Conservation (phyloP, 35 echinoderm and acorn worm genomes). For the Ophiothrix spiculata region DNA sequence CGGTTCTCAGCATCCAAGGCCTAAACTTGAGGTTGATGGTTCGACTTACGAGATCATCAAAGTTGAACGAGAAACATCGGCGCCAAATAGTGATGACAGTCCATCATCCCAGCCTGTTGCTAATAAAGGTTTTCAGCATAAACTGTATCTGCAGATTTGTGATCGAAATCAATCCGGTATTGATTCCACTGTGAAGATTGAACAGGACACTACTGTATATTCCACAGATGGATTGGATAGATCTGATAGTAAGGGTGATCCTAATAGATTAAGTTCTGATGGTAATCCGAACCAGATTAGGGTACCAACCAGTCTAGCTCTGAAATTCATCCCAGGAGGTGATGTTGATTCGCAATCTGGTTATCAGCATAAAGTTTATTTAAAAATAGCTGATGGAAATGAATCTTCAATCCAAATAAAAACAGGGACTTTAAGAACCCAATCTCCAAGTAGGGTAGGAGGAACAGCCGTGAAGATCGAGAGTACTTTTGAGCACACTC, state of each 20-base stretch:
- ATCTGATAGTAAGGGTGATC: neutral
- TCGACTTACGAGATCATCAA: neutral
- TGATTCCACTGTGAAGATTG: neutral
- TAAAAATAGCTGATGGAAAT: neutral
- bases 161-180: neutral
- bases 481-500: neutral
- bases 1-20: neutral
- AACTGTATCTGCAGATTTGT: neutral
- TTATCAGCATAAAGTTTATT: neutral
- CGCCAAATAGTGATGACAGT: neutral
- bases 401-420: neutral
- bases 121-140: constrained; percentile 1
- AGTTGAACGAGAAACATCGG: neutral
- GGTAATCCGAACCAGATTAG: neutral
- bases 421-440: neutral
- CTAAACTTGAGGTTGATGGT: neutral
- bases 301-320: neutral
- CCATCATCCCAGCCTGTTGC: neutral
- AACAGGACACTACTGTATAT: neutral
- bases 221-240: neutral
- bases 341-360: neutral
- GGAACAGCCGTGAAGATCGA: neutral
- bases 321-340: neutral
- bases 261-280: neutral
- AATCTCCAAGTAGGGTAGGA: neutral